Evolutionary conservation across 2,113 vertebrate genomes (phyloP).

Genomic region (Rattus rattus): DNA sequence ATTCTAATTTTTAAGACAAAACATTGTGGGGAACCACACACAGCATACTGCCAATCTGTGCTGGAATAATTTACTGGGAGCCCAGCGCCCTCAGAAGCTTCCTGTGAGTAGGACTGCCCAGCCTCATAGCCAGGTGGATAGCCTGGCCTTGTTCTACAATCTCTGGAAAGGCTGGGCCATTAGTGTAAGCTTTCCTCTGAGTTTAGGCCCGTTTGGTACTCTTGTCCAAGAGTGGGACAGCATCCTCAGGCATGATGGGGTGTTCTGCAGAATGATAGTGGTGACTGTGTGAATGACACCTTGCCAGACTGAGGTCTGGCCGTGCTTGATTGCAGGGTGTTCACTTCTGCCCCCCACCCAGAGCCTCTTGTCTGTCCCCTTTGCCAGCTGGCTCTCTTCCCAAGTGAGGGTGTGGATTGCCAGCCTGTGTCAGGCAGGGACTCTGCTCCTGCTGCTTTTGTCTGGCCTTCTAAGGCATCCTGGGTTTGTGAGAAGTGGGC

Average conservation of each 20-base stretch:
- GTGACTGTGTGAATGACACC: not conserved
- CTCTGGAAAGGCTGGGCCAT: not conserved
- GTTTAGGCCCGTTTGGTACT: not conserved
- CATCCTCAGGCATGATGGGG: not conserved
- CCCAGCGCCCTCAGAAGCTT: not conserved
- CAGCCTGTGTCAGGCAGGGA: not conserved
- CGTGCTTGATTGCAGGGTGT: not conserved
- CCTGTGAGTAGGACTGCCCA: too few relatives aligned
- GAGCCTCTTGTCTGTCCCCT: not conserved
- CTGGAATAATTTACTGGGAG: not conserved
- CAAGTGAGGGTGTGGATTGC: not conserved
- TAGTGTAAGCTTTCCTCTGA: not conserved
- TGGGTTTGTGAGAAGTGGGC: not conserved
- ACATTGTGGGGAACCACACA: not conserved
- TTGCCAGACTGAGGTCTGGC: not conserved
- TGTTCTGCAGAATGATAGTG: not conserved
- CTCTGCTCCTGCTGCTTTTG: not conserved
- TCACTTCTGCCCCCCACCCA: not conserved
- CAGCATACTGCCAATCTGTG: not conserved
- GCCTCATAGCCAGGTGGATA: not conserved
- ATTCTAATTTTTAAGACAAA: not conserved
- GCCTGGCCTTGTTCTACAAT: not conserved
- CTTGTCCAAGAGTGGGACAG: not conserved
- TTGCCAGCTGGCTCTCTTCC: conserved; percentile 46
- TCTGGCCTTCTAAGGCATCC: not conserved